Percentiles rank a stretch among this genome's conserved stretches.
phyloP scores from a whole-genome alignment of 2,888 invertebrate genomes.

The Diploptera punctata region DNA sequence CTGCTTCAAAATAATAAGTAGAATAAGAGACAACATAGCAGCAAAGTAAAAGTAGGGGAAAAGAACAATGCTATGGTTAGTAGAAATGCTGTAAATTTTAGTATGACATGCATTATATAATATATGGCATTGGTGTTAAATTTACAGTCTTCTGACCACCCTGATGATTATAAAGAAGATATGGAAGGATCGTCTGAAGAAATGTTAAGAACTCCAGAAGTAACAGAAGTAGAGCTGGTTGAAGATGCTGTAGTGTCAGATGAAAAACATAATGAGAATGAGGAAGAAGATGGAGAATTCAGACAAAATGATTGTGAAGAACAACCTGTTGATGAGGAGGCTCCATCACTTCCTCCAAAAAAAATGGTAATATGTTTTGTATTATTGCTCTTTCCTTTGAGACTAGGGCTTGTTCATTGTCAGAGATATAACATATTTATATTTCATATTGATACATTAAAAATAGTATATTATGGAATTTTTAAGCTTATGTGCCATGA shows the following conservation, averaged over 20 bases:
- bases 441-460: too few relatives aligned
- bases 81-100: too few relatives aligned
- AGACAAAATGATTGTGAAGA: not conserved
- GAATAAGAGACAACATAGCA: too few relatives aligned
- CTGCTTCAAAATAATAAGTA: too few relatives aligned
- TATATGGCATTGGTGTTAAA: too few relatives aligned
- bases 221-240: not conserved
- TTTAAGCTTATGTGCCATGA: too few relatives aligned
- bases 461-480: too few relatives aligned
- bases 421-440: not conserved
- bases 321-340: constrained; percentile 2
- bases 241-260: not conserved
- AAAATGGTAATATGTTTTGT: not conserved
- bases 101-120: too few relatives aligned
- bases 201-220: not conserved
- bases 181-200: not conserved
- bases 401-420: not conserved
- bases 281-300: not conserved
- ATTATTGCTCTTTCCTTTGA: not conserved
- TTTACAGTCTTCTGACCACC: too few relatives aligned
- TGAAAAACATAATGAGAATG: not conserved
- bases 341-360: not conserved
- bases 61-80: too few relatives aligned
- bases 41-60: too few relatives aligned
- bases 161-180: not conserved